phyloP scores from a whole-genome alignment of 2,797 vertebrate species.

The Melanotaenia maccullochi region DNA sequence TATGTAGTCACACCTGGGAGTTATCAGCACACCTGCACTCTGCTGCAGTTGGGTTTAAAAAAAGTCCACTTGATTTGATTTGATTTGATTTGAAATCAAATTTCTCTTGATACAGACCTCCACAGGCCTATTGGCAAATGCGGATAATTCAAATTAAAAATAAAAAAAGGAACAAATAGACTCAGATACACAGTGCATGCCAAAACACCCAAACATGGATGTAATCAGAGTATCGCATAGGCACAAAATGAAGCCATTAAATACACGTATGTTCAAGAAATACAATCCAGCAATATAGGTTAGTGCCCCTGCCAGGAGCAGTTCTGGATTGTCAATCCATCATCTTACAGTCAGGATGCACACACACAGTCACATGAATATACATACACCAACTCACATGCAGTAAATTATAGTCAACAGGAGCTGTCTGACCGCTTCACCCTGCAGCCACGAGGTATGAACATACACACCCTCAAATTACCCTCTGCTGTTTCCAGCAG shows the following conservation, averaged over 20 bases:
- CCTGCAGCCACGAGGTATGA: slow-evolving; percentile 74
- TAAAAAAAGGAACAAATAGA: slow-evolving; percentile 8
- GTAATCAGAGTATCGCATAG: slow-evolving; percentile 55
- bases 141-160: slow-evolving; percentile 8
- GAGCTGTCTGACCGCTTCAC: slow-evolving; percentile 75
- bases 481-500: slow-evolving; percentile 66
- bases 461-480: slow-evolving; percentile 82
- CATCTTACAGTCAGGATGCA: slow-evolving; percentile 14
- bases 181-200: slow-evolving; percentile 18
- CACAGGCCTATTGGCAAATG: slow-evolving; percentile 35
- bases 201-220: slow-evolving; percentile 55
- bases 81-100: background rate
- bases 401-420: slow-evolving; percentile 75
- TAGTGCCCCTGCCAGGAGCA: slow-evolving; percentile 47
- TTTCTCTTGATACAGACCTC: slow-evolving; percentile 43
- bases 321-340: slow-evolving; percentile 41
- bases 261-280: slow-evolving; percentile 44
- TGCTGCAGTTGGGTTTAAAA: slow-evolving; percentile 40
- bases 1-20: slow-evolving; percentile 53
- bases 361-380: slow-evolving; percentile 25
- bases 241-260: slow-evolving; percentile 54
- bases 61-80: slow-evolving; percentile 1
- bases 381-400: slow-evolving; percentile 43
- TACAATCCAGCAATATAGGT: slow-evolving; percentile 43
- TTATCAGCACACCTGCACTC: slow-evolving; percentile 60